A percentile compares a stretch with the other conserved stretches of the same genome.
These are phyloP conservation scores for Diarsia mendica DNA, from an alignment of 2,888 invertebrate genomes.

Conservation along the genomic window DNA sequence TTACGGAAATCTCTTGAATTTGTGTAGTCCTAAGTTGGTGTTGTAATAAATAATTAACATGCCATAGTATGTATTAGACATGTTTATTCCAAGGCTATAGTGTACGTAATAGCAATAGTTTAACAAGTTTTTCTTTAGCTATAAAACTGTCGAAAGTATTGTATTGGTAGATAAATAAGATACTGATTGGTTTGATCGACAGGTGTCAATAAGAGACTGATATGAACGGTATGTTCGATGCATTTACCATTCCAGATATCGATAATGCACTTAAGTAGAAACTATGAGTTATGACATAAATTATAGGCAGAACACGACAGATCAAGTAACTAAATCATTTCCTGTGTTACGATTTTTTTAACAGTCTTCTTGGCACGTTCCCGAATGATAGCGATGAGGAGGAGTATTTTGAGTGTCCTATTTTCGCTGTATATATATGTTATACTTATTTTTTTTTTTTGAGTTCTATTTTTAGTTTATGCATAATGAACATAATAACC, in stretches of 20 bases:
- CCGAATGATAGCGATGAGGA: too few relatives aligned
- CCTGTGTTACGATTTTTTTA: background rate
- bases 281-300: background rate
- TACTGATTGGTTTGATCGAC: conserved; percentile 58
- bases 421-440: too few relatives aligned
- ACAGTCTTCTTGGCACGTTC: too few relatives aligned
- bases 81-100: conserved; percentile 60
- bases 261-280: conserved; percentile 9
- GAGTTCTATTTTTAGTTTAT: too few relatives aligned
- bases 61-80: conserved; percentile 53
- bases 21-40: conserved; percentile 58
- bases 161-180: conserved; percentile 47
- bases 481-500: too few relatives aligned
- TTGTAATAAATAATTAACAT: conserved; percentile 63
- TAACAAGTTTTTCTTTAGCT: conserved; percentile 56
- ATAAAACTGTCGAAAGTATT: conserved; percentile 58
- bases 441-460: too few relatives aligned
- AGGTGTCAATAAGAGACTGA: conserved; percentile 48
- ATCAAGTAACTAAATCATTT: background rate
- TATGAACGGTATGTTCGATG: conserved; percentile 30
- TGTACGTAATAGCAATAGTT: conserved; percentile 44
- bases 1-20: conserved; percentile 65
- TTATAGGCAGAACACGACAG: background rate
- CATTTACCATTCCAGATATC: conserved; percentile 38
- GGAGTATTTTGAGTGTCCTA: too few relatives aligned